These are phyloP conservation scores for Chironomus tentans DNA, from an alignment of 2,888 invertebrate genomes.

Conservation along the genomic window DNA sequence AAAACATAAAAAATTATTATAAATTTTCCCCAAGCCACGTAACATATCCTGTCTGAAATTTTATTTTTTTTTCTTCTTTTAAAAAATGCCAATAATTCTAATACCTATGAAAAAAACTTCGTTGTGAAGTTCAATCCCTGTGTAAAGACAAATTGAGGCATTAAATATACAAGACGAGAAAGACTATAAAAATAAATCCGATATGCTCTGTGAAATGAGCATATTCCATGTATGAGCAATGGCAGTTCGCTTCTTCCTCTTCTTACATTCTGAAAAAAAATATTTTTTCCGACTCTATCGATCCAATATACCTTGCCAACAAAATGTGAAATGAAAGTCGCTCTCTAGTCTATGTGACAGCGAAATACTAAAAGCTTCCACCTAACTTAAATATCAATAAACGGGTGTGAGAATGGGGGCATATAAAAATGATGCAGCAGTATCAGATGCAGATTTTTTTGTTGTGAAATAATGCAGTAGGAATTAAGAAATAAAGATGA, in stretches of 20 bases:
- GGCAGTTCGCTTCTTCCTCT: slow-evolving; percentile 9
- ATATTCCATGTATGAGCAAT: background rate
- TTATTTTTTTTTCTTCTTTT: too few relatives aligned
- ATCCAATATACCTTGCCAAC: slow-evolving; percentile 27
- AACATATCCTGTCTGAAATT: too few relatives aligned
- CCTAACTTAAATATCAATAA: background rate
- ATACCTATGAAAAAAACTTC: too few relatives aligned
- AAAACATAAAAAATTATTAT: too few relatives aligned
- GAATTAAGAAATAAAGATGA: too few relatives aligned
- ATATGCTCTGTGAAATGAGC: background rate
- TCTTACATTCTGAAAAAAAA: background rate
- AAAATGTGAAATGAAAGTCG: background rate
- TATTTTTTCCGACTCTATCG: slow-evolving; percentile 2
- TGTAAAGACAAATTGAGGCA: too few relatives aligned
- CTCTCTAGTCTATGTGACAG: background rate
- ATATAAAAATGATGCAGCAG: background rate
- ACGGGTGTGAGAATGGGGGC: too few relatives aligned
- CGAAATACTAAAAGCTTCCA: background rate
- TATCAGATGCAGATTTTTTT: background rate
- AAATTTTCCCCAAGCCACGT: too few relatives aligned
- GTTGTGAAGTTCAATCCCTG: too few relatives aligned
- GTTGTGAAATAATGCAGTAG: too few relatives aligned
- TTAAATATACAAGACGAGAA: background rate
- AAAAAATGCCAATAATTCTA: too few relatives aligned
- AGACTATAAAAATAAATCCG: background rate